phyloP scores from a whole-genome alignment of 2,888 invertebrate genomes.

The Hypselothyrea guttata region DNA sequence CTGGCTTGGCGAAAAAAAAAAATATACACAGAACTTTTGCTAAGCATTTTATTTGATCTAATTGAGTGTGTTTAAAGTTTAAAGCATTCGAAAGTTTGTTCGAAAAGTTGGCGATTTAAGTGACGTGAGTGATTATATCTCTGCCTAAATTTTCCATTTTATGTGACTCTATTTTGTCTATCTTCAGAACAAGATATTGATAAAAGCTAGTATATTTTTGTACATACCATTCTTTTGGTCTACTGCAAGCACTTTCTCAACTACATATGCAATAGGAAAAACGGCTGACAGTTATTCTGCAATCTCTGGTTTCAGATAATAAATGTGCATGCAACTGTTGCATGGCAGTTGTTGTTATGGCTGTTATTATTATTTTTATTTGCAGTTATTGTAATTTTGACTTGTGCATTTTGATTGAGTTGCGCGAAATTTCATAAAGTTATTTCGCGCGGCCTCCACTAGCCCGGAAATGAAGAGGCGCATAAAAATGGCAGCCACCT shows the following conservation, averaged over 20 bases:
- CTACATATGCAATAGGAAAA: too few species aligned
- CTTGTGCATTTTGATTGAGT: conserved; percentile 65
- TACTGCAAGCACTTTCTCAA: conserved; percentile 59
- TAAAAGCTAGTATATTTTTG: too few species aligned
- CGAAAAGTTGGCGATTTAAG: conserved; percentile 52
- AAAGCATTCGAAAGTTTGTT: conserved; percentile 70
- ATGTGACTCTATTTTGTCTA: too few species aligned
- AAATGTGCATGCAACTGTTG: too few species aligned
- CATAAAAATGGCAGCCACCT: conserved; percentile 52
- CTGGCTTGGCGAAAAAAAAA: conserved; percentile 3
- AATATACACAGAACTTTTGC: too few species aligned
- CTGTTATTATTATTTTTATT: conserved; percentile 3
- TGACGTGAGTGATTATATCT: conserved; percentile 42
- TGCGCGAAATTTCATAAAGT: conserved; percentile 52
- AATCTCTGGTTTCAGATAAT: too few species aligned
- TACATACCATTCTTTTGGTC: conserved; percentile 48
- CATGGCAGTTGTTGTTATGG: neutral
- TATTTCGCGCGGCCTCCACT: conserved; percentile 51
- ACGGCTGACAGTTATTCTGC: too few species aligned
- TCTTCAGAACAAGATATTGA: too few species aligned
- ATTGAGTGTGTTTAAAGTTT: conserved; percentile 78
- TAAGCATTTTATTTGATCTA: conserved; percentile 75
- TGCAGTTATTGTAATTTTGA: conserved; percentile 49
- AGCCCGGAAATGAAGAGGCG: conserved; percentile 45
- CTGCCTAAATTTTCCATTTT: conserved; percentile 28